These are phyloP conservation scores for Hydrocynus forskahlii DNA, from an alignment of 2,797 vertebrate genomes.

Conservation along the genomic window DNA sequence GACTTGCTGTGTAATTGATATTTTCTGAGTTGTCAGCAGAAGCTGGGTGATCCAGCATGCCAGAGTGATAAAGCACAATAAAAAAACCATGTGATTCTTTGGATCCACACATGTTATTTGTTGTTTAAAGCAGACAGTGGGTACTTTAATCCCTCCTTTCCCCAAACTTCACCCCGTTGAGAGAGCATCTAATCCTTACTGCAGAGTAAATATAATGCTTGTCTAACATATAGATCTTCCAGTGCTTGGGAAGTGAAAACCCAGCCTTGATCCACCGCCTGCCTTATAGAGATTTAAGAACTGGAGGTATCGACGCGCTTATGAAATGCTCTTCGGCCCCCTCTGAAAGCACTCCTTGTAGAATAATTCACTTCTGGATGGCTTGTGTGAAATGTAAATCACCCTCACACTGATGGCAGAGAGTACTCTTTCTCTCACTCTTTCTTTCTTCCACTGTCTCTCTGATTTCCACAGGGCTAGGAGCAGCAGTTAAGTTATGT, in stretches of 20 bases:
- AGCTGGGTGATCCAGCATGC: not conserved
- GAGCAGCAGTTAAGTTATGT: slow-evolving; percentile 35
- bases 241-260: slow-evolving; percentile 23
- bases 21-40: slow-evolving; percentile 17
- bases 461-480: slow-evolving; percentile 16
- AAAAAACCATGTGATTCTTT: slow-evolving; percentile 21
- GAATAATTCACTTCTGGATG: slow-evolving; percentile 52
- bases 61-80: slow-evolving; percentile 13
- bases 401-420: slow-evolving; percentile 17
- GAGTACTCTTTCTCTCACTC: slow-evolving; percentile 1
- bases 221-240: slow-evolving; percentile 38
- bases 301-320: slow-evolving; percentile 37
- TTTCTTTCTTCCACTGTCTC: slow-evolving; percentile 10
- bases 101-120: slow-evolving; percentile 32
- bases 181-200: slow-evolving; percentile 18
- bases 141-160: slow-evolving; percentile 32
- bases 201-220: slow-evolving; percentile 41
- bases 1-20: slow-evolving; percentile 23
- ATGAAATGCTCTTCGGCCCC: slow-evolving; percentile 37
- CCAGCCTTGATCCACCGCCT: slow-evolving; percentile 44
- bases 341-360: slow-evolving; percentile 38
- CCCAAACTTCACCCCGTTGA: slow-evolving; percentile 2
- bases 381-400: slow-evolving; percentile 55
- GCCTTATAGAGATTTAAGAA: slow-evolving; percentile 48
- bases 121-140: slow-evolving; percentile 17